Percentiles rank a stretch among this genome's conserved stretches.
Evolutionary conservation across 2,113 vertebrate species (phyloP).

Genomic region (Platysteira castanea): DNA sequence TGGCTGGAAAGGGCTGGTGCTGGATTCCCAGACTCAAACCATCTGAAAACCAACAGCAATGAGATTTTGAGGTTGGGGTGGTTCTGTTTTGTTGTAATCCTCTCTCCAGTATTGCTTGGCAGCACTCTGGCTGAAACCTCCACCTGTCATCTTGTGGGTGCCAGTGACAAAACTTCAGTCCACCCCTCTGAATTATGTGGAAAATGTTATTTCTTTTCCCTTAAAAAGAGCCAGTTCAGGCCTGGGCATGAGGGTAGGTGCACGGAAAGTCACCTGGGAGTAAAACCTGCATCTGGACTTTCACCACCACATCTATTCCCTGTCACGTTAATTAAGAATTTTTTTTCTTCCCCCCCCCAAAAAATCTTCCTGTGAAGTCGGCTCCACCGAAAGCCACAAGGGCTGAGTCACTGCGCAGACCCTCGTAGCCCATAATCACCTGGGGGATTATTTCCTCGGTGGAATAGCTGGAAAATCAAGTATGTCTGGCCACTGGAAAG

Average conservation of each 20-base stretch:
- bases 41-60: neutral
- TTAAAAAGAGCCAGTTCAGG: neutral
- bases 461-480: neutral
- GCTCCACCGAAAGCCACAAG: neutral
- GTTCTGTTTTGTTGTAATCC: neutral
- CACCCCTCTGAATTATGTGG: neutral
- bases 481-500: neutral
- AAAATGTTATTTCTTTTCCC: neutral
- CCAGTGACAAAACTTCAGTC: neutral
- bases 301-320: neutral
- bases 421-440: neutral
- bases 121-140: neutral
- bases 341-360: fast-evolving
- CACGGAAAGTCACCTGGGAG: neutral
- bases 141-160: neutral
- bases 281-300: neutral
- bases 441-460: neutral
- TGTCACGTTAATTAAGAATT: neutral
- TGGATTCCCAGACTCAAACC: neutral
- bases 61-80: neutral
- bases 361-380: neutral
- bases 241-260: neutral
- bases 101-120: neutral
- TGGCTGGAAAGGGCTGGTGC: neutral
- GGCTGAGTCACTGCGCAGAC: neutral